Evolutionary conservation across 2,797 vertebrate genomes (phyloP).

Genomic region (Crypturellus tataupa): DNA sequence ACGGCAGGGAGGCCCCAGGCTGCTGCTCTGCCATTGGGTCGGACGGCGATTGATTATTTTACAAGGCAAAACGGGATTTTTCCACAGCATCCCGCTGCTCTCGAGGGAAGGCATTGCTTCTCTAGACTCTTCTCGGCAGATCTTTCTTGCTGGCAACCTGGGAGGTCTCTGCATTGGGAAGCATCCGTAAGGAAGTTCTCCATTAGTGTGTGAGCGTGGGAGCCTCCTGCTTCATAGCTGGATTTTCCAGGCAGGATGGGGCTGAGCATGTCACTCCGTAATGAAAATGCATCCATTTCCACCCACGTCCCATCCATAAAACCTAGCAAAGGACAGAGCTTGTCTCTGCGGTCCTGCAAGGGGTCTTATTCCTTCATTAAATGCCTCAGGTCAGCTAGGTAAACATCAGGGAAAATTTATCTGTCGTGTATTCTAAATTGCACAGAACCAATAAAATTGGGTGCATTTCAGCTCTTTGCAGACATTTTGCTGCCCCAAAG

Average conservation of each 20-base stretch:
- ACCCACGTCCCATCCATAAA: accelerated
- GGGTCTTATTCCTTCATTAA: no score
- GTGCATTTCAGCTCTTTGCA: background rate
- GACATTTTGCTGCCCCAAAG: background rate
- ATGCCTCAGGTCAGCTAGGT: no score
- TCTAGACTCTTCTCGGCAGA: background rate
- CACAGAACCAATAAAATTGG: background rate
- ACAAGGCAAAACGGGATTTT: background rate
- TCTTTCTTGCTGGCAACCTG: background rate
- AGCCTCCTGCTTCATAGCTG: background rate
- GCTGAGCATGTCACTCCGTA: background rate
- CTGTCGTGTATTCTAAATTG: no score
- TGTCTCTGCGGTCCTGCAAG: background rate
- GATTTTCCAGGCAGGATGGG: background rate
- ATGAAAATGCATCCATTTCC: no score
- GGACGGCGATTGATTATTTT: background rate
- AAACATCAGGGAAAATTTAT: background rate
- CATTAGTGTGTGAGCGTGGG: background rate
- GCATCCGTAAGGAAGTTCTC: background rate
- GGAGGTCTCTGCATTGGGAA: background rate
- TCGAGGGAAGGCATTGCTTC: background rate
- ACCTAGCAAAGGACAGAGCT: accelerated
- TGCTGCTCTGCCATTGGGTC: background rate
- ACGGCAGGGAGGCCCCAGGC: background rate
- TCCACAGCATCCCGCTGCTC: background rate